Evolutionary conservation across 2,888 invertebrate species (phyloP).

Genomic region (Melitaea athalia): DNA sequence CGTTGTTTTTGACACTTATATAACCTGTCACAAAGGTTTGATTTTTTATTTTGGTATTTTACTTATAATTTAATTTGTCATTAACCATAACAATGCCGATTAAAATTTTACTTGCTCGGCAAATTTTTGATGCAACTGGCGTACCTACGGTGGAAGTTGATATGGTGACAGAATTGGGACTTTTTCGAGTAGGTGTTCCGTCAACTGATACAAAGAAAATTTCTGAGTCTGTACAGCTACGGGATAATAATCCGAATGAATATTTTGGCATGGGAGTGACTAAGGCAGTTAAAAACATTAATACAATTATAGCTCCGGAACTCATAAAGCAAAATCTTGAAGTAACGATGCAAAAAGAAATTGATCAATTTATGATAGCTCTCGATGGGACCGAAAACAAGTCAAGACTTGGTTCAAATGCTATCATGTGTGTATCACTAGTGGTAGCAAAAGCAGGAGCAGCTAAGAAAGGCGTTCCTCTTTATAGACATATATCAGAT

Average conservation of each 20-base stretch:
- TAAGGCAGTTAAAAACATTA: slow-evolving; percentile 95
- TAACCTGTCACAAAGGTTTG: background rate
- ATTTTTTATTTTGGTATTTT: background rate
- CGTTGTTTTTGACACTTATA: background rate
- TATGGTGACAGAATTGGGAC: slow-evolving; percentile 89
- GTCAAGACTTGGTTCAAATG: slow-evolving; percentile 96
- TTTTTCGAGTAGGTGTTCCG: slow-evolving; percentile 96
- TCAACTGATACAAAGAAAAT: slow-evolving; percentile 97
- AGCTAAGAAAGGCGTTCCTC: slow-evolving; percentile 93
- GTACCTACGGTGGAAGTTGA: slow-evolving; percentile 99
- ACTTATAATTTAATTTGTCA: background rate
- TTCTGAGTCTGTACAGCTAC: slow-evolving; percentile 96
- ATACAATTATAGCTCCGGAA: slow-evolving; percentile 89
- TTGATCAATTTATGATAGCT: slow-evolving; percentile 93
- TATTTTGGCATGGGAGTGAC: slow-evolving; percentile 97
- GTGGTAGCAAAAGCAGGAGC: slow-evolving; percentile 99
- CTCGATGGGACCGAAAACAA: slow-evolving; percentile 98
- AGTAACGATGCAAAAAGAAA: slow-evolving; percentile 93
- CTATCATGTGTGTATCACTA: slow-evolving; percentile 97
- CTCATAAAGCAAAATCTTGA: slow-evolving; percentile 90
- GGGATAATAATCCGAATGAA: slow-evolving; percentile 92
- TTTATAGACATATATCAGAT: slow-evolving; percentile 97
- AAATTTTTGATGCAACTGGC: slow-evolving; percentile 98
- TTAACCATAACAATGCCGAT: slow-evolving; percentile 87
- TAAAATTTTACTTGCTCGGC: slow-evolving; percentile 94